phyloP scores from a whole-genome alignment of 2,113 vertebrate genomes.

The Sinocyclocheilus anshuiensis region DNA sequence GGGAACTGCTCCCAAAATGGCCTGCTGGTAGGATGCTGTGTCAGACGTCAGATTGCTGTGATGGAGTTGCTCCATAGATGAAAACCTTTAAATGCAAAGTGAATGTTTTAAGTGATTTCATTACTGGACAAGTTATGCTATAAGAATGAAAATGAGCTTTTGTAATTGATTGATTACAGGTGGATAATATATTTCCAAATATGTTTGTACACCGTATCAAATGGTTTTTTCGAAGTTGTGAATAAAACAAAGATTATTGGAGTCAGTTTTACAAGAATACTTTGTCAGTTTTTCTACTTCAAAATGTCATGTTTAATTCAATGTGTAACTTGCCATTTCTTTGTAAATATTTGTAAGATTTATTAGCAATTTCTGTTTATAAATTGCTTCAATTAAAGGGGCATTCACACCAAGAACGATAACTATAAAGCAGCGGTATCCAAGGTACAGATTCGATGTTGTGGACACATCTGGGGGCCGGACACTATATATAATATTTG shows the following conservation, averaged over 20 bases:
- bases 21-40: slow-evolving; percentile 62
- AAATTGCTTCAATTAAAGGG: background rate
- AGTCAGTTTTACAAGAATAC: no score
- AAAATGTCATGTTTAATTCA: no score
- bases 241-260: no score
- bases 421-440: background rate
- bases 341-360: background rate
- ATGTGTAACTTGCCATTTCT: background rate
- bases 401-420: background rate
- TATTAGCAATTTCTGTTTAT: background rate
- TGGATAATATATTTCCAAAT: background rate
- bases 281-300: no score
- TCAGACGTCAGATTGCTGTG: slow-evolving; percentile 22
- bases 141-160: background rate
- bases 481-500: no score
- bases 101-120: background rate
- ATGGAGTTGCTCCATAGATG: slow-evolving; percentile 64
- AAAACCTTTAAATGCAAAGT: slow-evolving; percentile 66
- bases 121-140: background rate
- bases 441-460: no score
- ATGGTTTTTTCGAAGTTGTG: no score
- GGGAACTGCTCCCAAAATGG: slow-evolving; percentile 74
- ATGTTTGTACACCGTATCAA: background rate
- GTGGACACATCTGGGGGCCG: no score
- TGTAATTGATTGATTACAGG: background rate